These are phyloP conservation scores for Loripinus fragilis DNA, from an alignment of 2,888 invertebrate genomes.

Conservation along the genomic window DNA sequence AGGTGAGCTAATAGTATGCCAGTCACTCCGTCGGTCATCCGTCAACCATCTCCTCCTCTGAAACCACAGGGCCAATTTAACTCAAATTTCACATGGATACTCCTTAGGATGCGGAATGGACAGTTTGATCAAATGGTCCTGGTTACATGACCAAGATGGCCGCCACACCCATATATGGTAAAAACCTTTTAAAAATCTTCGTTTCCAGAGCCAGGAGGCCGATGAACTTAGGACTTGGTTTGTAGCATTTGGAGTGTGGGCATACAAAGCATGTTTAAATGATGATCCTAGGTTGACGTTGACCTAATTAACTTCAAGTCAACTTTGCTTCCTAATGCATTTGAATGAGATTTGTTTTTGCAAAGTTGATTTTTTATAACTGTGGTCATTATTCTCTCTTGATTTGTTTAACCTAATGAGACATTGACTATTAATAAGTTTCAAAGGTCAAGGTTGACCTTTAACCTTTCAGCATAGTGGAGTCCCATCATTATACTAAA, in stretches of 20 bases:
- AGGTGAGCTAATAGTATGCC: too few relatives aligned
- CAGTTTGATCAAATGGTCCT: not conserved
- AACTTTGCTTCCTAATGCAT: not conserved
- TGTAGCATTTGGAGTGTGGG: not conserved
- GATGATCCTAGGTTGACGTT: not conserved
- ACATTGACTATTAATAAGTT: too few relatives aligned
- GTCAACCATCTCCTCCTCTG: not conserved
- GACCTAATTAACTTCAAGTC: not conserved
- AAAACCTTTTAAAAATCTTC: not conserved
- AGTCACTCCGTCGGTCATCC: too few relatives aligned
- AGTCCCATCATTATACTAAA: too few relatives aligned
- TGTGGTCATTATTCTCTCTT: too few relatives aligned
- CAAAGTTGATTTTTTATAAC: too few relatives aligned
- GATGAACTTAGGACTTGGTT: not conserved
- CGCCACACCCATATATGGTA: not conserved
- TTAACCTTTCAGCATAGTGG: too few relatives aligned
- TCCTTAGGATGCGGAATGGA: not conserved
- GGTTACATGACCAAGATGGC: not conserved
- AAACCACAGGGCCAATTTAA: not conserved
- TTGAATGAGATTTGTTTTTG: too few relatives aligned
- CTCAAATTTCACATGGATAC: not conserved
- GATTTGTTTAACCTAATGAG: too few relatives aligned
- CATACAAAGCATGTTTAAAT: not conserved
- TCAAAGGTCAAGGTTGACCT: too few relatives aligned
- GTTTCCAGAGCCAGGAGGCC: not conserved